Evolutionary conservation across 2,888 invertebrate species (phyloP).

Genomic region (Pegoplata infirma): DNA sequence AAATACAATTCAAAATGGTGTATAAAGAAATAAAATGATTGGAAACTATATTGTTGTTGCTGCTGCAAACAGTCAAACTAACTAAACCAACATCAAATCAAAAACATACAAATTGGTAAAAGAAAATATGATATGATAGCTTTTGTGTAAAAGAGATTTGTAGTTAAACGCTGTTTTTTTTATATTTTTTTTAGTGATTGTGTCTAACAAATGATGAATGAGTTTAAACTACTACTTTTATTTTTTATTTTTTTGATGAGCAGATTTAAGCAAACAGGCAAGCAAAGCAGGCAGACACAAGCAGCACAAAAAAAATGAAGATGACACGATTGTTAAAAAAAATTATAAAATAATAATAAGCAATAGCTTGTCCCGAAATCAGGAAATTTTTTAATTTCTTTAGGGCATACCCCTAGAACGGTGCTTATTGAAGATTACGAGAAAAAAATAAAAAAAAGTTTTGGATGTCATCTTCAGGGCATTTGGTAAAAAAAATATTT

Average conservation of each 20-base stretch:
- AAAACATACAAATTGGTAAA: neutral
- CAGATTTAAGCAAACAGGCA: slow-evolving; percentile 74
- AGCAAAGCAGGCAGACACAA: slow-evolving; percentile 72
- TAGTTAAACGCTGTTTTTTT: slow-evolving; percentile 14
- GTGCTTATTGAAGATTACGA: no score
- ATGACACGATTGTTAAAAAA: slow-evolving; percentile 64
- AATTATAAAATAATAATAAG: no score
- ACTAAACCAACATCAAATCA: neutral
- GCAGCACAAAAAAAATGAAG: slow-evolving; percentile 65
- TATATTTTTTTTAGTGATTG: slow-evolving; percentile 2
- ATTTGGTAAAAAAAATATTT: no score
- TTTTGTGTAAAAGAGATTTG: neutral
- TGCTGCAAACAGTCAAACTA: slow-evolving; percentile 5
- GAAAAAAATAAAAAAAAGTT: no score
- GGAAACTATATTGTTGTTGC: no score
- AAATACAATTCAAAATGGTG: no score
- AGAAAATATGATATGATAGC: neutral
- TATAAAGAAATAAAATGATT: neutral
- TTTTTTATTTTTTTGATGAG: slow-evolving; percentile 63
- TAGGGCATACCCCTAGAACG: no score
- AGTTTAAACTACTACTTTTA: slow-evolving; percentile 28
- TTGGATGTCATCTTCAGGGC: no score
- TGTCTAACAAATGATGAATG: slow-evolving; percentile 44
- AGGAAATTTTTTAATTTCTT: no score
- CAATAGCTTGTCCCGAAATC: no score